Percentiles rank a stretch among this genome's conserved stretches.
phyloP scores from a whole-genome alignment of 2,888 invertebrate species.

The Hermaeophaga mercurialis region DNA sequence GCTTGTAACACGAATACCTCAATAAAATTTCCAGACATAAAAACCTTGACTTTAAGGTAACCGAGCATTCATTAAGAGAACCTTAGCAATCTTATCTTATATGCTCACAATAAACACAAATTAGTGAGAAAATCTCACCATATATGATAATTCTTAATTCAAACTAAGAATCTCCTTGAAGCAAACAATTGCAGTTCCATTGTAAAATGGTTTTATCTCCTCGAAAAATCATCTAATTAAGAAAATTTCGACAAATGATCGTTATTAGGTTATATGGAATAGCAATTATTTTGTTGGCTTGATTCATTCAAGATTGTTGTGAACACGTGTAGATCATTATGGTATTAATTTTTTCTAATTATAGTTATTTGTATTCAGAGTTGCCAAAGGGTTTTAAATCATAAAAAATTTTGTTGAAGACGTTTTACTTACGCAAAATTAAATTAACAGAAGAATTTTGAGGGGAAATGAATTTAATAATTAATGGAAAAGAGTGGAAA shows the following conservation, averaged over 20 bases:
- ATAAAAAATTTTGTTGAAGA: too few species aligned
- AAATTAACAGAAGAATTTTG: too few species aligned
- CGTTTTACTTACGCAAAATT: too few species aligned
- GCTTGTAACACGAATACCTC: too few species aligned
- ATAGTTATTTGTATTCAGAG: too few species aligned
- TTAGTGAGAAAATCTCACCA: constrained; percentile 19
- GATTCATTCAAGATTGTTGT: too few species aligned
- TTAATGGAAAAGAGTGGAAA: too few species aligned
- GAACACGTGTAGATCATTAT: too few species aligned
- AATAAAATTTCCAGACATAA: too few species aligned
- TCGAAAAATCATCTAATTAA: constrained; percentile 8
- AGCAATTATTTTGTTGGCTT: constrained; percentile 4
- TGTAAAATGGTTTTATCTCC: background rate
- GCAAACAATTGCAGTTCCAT: constrained; percentile 1
- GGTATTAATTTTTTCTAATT: too few species aligned
- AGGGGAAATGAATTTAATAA: too few species aligned
- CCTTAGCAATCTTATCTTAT: background rate
- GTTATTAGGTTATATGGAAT: constrained; percentile 7
- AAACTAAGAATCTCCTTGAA: constrained; percentile 16
- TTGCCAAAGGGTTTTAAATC: too few species aligned
- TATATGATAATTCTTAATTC: constrained; percentile 11
- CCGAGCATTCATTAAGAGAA: background rate
- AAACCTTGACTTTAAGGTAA: constrained; percentile 10
- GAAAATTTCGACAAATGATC: constrained; percentile 13
- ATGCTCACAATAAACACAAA: constrained; percentile 9